Conservation (phyloP, 2,113 vertebrate genomes). For the Genyomyrus donnyi region DNA sequence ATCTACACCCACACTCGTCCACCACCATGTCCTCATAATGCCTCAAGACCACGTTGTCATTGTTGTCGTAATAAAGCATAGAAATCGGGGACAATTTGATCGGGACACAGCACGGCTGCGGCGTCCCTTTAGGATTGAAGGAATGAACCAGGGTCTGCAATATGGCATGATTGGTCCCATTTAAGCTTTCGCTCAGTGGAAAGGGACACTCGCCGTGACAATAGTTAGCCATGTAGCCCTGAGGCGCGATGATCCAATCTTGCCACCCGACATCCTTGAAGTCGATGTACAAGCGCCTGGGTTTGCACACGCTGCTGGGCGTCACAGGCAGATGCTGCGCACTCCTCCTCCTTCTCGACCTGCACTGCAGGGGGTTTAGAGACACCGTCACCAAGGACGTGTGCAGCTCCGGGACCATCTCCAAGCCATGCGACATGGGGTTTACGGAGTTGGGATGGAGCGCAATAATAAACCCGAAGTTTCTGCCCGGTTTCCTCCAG, state of each 20-base stretch:
- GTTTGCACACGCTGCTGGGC: constrained; percentile 67
- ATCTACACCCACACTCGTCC: constrained; percentile 88
- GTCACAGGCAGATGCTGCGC: constrained; percentile 34
- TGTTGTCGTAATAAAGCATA: constrained; percentile 91
- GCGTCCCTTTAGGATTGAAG: constrained; percentile 62
- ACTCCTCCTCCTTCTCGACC: constrained; percentile 49
- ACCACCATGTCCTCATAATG: constrained; percentile 97
- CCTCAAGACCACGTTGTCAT: constrained; percentile 85
- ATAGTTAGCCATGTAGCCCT: constrained; percentile 89
- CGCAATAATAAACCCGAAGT: constrained; percentile 62
- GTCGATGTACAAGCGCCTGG: constrained; percentile 77
- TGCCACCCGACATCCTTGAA: constrained; percentile 93
- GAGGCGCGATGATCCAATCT: constrained; percentile 76
- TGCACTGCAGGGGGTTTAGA: constrained; percentile 67
- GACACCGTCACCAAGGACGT: constrained; percentile 71
- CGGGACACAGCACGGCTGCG: constrained; percentile 85
- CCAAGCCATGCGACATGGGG: not conserved
- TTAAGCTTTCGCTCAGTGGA: constrained; percentile 71
- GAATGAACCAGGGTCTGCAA: constrained; percentile 85
- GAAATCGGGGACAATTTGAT: constrained; percentile 83
- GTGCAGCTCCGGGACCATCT: constrained; percentile 41
- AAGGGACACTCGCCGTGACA: constrained; percentile 85
- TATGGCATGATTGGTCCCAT: constrained; percentile 87
- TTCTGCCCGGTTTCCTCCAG: constrained; percentile 47
- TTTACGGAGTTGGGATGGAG: constrained; percentile 38